These are phyloP conservation scores for Salvelinus alpinus DNA, from an alignment of 2,113 vertebrate genomes.

Conservation along the genomic window DNA sequence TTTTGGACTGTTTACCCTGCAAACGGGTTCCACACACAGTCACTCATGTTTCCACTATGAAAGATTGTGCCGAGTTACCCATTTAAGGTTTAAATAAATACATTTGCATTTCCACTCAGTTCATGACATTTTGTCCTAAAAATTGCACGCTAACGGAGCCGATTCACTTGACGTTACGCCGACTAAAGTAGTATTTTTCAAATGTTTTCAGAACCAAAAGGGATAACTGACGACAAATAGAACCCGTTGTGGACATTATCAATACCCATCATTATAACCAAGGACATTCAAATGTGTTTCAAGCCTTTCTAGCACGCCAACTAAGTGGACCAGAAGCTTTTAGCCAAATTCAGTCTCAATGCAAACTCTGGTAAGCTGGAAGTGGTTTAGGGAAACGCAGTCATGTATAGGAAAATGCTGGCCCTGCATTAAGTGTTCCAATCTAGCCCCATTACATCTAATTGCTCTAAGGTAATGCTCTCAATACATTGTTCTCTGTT, in stretches of 20 bases:
- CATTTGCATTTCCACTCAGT: conserved; percentile 60
- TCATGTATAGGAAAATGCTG: no score
- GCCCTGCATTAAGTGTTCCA: no score
- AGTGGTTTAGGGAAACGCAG: background rate
- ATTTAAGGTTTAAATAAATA: background rate
- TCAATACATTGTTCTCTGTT: no score
- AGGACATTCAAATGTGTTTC: background rate
- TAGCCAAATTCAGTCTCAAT: background rate
- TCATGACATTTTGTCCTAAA: background rate
- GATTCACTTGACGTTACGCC: background rate
- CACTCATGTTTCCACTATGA: no score
- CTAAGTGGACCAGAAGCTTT: background rate
- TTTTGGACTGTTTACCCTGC: conserved; percentile 88
- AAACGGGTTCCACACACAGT: conserved; percentile 5
- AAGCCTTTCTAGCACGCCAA: background rate
- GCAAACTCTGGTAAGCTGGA: background rate
- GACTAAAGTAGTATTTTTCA: background rate
- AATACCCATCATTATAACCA: background rate
- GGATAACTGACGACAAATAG: no score
- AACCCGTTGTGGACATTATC: no score
- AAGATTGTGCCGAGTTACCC: background rate
- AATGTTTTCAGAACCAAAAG: no score
- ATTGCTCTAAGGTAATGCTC: no score
- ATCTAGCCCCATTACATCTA: no score
- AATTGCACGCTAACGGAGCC: background rate